phyloP scores from a whole-genome alignment of 2,113 vertebrate genomes.

The Acanthochromis polyacanthus region DNA sequence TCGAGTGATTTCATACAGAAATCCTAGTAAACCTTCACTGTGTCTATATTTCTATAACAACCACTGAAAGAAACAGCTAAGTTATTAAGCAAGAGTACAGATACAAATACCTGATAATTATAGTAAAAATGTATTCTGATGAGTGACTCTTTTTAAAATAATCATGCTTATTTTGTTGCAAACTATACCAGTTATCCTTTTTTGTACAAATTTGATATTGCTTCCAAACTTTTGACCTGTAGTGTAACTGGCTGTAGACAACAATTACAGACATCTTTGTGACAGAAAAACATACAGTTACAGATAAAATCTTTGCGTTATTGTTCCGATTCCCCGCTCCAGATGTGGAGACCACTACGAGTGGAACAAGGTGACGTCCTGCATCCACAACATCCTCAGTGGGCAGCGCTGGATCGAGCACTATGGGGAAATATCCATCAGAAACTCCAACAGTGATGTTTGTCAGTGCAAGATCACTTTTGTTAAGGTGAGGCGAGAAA shows the following conservation, averaged over 20 bases:
- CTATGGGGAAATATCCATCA: constrained; percentile 96
- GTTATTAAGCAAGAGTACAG: too few relatives aligned
- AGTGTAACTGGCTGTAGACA: background rate
- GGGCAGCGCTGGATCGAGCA: constrained; percentile 99
- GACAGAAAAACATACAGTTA: background rate
- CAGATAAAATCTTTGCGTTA: background rate
- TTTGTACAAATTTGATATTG: too few relatives aligned
- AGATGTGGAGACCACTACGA: constrained; percentile 94
- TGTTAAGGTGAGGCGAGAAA: constrained; percentile 89
- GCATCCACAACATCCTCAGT: constrained; percentile 98
- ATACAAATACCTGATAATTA: too few relatives aligned
- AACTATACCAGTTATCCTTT: too few relatives aligned
- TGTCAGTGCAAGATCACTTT: constrained; percentile 97
- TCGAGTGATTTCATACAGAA: too few relatives aligned
- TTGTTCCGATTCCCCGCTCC: background rate
- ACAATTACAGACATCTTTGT: background rate
- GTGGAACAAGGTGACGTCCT: constrained; percentile 99
- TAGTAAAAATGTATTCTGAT: too few relatives aligned
- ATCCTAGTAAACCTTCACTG: too few relatives aligned
- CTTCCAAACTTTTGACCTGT: too few relatives aligned
- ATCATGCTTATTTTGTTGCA: too few relatives aligned
- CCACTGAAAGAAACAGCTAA: too few relatives aligned
- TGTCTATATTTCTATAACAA: too few relatives aligned
- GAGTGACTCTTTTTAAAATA: too few relatives aligned
- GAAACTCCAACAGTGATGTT: constrained; percentile 88